Conservation (phyloP, 1,140 invertebrate genomes). For the Drosophila repletoides region DNA sequence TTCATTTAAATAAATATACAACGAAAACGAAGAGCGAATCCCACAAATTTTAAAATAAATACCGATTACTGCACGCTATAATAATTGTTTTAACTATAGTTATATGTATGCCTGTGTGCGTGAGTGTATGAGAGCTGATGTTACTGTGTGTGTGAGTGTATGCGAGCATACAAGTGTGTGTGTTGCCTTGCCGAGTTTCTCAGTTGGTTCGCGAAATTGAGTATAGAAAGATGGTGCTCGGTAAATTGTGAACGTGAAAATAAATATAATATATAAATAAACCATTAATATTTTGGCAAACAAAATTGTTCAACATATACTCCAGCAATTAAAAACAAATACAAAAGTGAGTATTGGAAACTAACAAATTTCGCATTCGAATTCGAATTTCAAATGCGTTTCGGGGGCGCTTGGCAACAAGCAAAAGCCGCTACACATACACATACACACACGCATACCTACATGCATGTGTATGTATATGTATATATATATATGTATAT, state of each 20-base stretch:
- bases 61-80: constrained; percentile 40
- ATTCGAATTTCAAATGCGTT: constrained; percentile 53
- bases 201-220: constrained; percentile 68
- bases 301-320: constrained; percentile 17
- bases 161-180: constrained; percentile 22
- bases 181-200: constrained; percentile 48
- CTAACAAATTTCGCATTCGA: not conserved
- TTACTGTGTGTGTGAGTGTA: constrained; percentile 4
- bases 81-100: constrained; percentile 46
- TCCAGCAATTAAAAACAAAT: constrained; percentile 33
- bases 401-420: constrained; percentile 73
- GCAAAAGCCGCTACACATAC: constrained; percentile 50
- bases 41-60: constrained; percentile 13
- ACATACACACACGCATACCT: constrained; percentile 2
- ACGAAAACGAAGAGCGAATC: constrained; percentile 17
- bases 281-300: constrained; percentile 21
- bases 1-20: constrained; percentile 22
- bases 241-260: constrained; percentile 62
- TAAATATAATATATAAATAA: constrained; percentile 46
- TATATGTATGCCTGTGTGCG: constrained; percentile 30
- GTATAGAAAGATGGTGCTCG: constrained; percentile 71
- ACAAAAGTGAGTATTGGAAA: constrained; percentile 62
- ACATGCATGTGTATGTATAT: constrained; percentile 10
- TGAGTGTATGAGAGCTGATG: constrained; percentile 33
- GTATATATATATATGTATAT: constrained; percentile 12